A percentile compares a stretch with the other conserved stretches of the same genome.
Evolutionary conservation across 2,113 vertebrate species (phyloP).

Genomic region (Rhabdornis inornatus): DNA sequence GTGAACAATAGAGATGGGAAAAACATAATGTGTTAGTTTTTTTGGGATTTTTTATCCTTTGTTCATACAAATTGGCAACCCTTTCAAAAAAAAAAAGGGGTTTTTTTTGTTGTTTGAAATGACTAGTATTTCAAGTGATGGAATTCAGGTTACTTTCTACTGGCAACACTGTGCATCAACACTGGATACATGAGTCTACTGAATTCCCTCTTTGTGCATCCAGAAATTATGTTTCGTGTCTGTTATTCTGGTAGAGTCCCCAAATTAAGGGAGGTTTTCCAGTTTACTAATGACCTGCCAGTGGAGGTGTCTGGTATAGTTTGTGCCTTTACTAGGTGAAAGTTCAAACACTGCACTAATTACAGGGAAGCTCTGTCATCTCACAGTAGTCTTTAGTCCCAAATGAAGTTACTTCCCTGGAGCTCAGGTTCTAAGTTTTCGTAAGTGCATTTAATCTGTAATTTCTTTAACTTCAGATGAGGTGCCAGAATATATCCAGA

Average conservation of each 20-base stretch:
- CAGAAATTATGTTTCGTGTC: background rate
- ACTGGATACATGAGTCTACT: fast-evolving
- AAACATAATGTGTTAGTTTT: background rate
- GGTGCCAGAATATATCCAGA: background rate
- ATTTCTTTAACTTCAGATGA: background rate
- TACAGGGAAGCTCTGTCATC: background rate
- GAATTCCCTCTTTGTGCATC: background rate
- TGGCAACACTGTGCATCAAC: background rate
- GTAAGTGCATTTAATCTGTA: background rate
- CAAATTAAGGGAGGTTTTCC: background rate
- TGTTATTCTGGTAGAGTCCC: background rate
- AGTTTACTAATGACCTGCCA: background rate
- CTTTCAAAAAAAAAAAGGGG: background rate
- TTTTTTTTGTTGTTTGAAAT: background rate
- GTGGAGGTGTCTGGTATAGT: background rate
- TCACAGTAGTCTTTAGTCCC: background rate
- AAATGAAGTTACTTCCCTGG: background rate
- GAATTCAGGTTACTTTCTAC: background rate
- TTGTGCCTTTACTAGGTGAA: too few species aligned
- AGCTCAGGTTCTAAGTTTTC: background rate
- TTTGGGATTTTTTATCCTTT: background rate
- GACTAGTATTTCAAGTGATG: background rate
- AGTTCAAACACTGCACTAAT: background rate
- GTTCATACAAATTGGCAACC: background rate
- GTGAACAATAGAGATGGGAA: background rate